A percentile compares a stretch with the other conserved stretches of the same genome.
phyloP scores from a whole-genome alignment of 1,140 invertebrate species.

The Druon quercuslanigerum region DNA sequence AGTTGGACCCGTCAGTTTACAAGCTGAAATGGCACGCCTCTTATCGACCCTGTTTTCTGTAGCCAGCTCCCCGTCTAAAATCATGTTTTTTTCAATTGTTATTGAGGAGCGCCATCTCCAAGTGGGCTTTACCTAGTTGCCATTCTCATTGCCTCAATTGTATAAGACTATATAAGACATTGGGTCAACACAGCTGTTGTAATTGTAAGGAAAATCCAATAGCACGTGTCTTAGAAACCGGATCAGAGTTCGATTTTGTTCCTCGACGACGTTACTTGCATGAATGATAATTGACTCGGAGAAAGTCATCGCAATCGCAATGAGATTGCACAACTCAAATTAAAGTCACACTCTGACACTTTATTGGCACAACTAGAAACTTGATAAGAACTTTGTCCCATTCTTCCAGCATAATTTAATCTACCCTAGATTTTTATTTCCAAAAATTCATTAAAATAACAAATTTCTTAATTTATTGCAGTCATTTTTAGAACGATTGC shows the following conservation, averaged over 20 bases:
- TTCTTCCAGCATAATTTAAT: neutral
- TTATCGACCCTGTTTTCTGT: too few species aligned
- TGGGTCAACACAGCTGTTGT: slow-evolving; percentile 16
- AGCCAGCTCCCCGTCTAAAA: too few species aligned
- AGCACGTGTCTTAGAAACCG: slow-evolving; percentile 29
- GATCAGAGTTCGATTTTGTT: slow-evolving; percentile 27
- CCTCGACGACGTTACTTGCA: slow-evolving; percentile 8
- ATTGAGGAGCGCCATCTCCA: too few species aligned
- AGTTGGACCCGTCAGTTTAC: too few species aligned
- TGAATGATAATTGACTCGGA: slow-evolving; percentile 14
- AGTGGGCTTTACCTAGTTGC: too few species aligned
- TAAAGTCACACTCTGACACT: neutral
- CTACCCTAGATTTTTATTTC: too few species aligned
- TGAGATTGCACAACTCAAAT: slow-evolving; percentile 15
- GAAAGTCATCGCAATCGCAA: slow-evolving; percentile 20
- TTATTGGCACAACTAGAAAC: slow-evolving; percentile 6
- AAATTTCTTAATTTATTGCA: too few species aligned
- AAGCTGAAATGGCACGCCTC: too few species aligned
- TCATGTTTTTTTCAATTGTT: too few species aligned
- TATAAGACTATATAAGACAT: slow-evolving; percentile 17
- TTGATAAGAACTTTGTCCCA: slow-evolving; percentile 13
- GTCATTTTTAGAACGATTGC: neutral
- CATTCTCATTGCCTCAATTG: too few species aligned
- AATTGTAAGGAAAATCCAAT: slow-evolving; percentile 18
- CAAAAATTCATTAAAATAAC: too few species aligned